A percentile compares a stretch with the other conserved stretches of the same genome.
Conservation (phyloP, 2,888 invertebrate species). For the Agapostemon virescens region DNA sequence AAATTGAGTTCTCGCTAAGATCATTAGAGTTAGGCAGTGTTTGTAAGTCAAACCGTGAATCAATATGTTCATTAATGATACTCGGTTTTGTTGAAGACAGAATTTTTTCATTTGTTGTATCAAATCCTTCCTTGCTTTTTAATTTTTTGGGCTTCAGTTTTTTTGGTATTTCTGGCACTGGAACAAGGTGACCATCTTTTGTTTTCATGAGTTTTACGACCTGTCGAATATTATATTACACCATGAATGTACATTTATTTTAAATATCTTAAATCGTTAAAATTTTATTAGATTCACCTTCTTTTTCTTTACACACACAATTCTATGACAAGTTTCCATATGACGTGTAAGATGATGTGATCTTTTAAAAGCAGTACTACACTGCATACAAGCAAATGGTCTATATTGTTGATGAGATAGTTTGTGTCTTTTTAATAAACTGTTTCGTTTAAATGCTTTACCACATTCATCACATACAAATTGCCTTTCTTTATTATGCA, state of each 20-base stretch:
- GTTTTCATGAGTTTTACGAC: slow-evolving; percentile 73
- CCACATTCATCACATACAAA: slow-evolving; percentile 77
- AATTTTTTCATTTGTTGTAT: slow-evolving; percentile 29
- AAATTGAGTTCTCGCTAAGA: slow-evolving; percentile 34
- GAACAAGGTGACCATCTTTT: slow-evolving; percentile 72
- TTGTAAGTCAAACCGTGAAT: slow-evolving; percentile 35
- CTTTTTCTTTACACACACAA: slow-evolving; percentile 70
- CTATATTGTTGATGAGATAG: slow-evolving; percentile 76
- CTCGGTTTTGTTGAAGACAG: slow-evolving; percentile 15
- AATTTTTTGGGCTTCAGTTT: slow-evolving; percentile 53
- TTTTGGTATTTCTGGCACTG: slow-evolving; percentile 70
- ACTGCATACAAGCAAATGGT: slow-evolving; percentile 75
- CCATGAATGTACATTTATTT: not conserved
- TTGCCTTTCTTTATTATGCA: slow-evolving; percentile 75
- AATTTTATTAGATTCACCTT: slow-evolving; percentile 62
- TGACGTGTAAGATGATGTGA: slow-evolving; percentile 77
- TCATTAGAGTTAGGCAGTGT: slow-evolving; percentile 32
- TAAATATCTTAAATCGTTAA: slow-evolving; percentile 3
- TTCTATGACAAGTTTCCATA: slow-evolving; percentile 75
- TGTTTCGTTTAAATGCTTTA: slow-evolving; percentile 78
- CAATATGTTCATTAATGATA: slow-evolving; percentile 23
- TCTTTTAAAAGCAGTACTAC: slow-evolving; percentile 76
- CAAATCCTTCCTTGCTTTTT: slow-evolving; percentile 35
- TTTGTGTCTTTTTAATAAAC: slow-evolving; percentile 76
- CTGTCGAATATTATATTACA: slow-evolving; percentile 50